phyloP scores from a whole-genome alignment of 2,888 invertebrate genomes.

The Beris chalybata region DNA sequence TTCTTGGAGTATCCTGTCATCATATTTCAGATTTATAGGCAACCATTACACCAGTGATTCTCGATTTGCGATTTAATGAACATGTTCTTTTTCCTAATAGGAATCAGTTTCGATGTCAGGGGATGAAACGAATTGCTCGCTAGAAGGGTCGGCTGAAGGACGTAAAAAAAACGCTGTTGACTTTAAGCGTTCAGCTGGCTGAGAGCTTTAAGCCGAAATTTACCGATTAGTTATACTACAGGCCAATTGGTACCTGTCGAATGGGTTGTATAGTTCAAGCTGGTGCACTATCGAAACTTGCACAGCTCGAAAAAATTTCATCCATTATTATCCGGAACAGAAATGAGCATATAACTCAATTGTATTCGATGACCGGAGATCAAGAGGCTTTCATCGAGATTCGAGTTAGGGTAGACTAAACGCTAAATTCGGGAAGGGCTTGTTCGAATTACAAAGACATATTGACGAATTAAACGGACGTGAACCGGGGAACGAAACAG shows the following conservation, averaged over 20 bases:
- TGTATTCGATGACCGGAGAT: conserved; percentile 20
- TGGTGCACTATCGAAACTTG: background rate
- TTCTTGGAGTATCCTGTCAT: conserved; percentile 21
- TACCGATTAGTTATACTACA: too few relatives aligned
- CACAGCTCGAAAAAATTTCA: background rate
- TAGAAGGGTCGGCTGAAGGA: background rate
- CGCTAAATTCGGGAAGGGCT: conserved; percentile 10
- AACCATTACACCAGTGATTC: conserved; percentile 16
- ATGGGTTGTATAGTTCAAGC: background rate
- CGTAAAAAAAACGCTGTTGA: conserved; percentile 6
- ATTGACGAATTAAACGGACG: conserved; percentile 26
- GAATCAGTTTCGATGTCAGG: conserved; percentile 10
- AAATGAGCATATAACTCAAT: conserved; percentile 30
- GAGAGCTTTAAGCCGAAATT: too few relatives aligned
- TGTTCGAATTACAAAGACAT: conserved; percentile 20
- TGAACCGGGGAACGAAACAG: background rate
- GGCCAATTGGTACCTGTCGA: too few relatives aligned
- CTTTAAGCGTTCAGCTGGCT: conserved; percentile 25
- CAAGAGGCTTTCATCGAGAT: conserved; percentile 5
- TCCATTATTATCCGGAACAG: conserved; percentile 13
- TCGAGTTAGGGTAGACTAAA: conserved; percentile 8
- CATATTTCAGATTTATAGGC: conserved; percentile 31
- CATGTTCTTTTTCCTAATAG: conserved; percentile 25
- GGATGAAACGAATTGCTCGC: background rate
- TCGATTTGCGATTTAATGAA: conserved; percentile 21